Base-by-base conservation (phyloP, 2,888 invertebrate genomes). In the Miltochrista miniata region DNA sequence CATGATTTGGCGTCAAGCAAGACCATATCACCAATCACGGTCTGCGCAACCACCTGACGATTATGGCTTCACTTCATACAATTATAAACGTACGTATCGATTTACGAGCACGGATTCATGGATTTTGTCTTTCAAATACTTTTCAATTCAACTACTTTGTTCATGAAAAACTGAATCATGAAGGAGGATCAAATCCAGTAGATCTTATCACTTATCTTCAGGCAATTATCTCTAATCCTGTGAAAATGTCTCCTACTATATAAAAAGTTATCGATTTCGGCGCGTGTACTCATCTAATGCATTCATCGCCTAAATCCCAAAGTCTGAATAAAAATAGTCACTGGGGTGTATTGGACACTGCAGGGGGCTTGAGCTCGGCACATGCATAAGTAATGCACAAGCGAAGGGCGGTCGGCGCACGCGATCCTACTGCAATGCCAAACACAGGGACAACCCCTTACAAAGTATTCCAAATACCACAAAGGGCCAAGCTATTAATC, bases 311-410 rank as follows among this genome's bases (percentile, higher is more conserved):
- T 79, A 84, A 86, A 85, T 84, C 83, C 83, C 78, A 72, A 76
- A 74, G 72, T 77, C 81, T 73, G 81, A 83, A 85, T 83, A 85
- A 86, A 87, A 85, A 81, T 84, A 81, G 81, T 70, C 59, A 57
- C 61, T 67, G 68, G 76, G 75, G 76, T 74, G 73, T 65, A 59
- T 50, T 59, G 61, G 53, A 52, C 59, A 60, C 61, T 46, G 65
- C 66, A 58, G 68, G 71, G 74, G 74, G 65, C 62, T 68, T 66
- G 70, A 74, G 75, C 72, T 79, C 84, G 70, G 75, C 72, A 79
- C 85, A 90, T 91, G 85, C 89, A 91, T 90, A 88, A 90, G 87
- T 90, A 89, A 90, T 90, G 85, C 87, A 85, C 68, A 69, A 75
- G 77, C 78, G 85, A 83, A 87, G 88, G 87, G 86, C 83, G 83